Percentiles rank a stretch among this genome's conserved stretches.
phyloP scores from a whole-genome alignment of 1,140 invertebrate genomes.

The Caerostris darwini region DNA sequence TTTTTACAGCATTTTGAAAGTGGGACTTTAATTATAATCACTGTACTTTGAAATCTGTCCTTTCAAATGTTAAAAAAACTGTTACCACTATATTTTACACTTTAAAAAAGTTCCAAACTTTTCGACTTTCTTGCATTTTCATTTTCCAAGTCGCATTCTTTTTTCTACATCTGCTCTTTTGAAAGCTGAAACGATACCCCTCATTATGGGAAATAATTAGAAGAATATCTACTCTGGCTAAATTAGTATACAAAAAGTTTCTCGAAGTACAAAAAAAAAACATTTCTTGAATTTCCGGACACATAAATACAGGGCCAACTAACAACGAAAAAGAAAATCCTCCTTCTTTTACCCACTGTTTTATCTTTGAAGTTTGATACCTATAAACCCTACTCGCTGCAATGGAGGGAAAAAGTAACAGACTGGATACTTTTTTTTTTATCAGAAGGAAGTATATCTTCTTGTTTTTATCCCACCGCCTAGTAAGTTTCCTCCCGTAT shows the following conservation, averaged over 20 bases:
- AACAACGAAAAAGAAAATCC: neutral
- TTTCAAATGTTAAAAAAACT: too few relatives aligned
- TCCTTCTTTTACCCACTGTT: neutral
- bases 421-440: slow-evolving; percentile 33
- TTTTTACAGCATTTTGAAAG: too few relatives aligned
- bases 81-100: too few relatives aligned
- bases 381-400: slow-evolving; percentile 29
- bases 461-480: slow-evolving; percentile 42
- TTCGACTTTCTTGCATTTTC: too few relatives aligned
- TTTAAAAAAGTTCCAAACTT: too few relatives aligned
- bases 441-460: slow-evolving; percentile 22
- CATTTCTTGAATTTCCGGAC: neutral
- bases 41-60: too few relatives aligned
- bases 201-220: too few relatives aligned
- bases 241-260: neutral
- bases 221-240: neutral
- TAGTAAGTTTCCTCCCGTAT: neutral
- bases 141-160: too few relatives aligned
- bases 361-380: slow-evolving; percentile 56
- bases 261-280: neutral
- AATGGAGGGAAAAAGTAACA: slow-evolving; percentile 8
- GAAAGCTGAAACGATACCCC: too few relatives aligned
- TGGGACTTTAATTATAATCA: too few relatives aligned
- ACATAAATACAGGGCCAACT: slow-evolving; percentile 18
- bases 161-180: too few relatives aligned